Percentiles rank a stretch among this genome's conserved stretches.
These are phyloP conservation scores for Orgyia antiqua DNA, from an alignment of 2,888 invertebrate genomes.

Conservation along the genomic window DNA sequence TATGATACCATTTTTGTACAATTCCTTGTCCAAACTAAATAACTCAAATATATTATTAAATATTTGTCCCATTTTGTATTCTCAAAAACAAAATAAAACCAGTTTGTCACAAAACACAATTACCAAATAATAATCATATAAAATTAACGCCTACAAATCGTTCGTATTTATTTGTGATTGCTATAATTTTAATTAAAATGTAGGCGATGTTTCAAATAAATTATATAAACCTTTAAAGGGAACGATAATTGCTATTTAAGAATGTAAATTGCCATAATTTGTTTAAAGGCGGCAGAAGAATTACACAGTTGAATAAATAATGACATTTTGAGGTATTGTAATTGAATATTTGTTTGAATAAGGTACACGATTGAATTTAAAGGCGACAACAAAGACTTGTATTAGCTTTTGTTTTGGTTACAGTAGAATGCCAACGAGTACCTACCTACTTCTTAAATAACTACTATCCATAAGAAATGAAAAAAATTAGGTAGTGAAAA, in stretches of 20 bases:
- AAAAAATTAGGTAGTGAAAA: too few relatives aligned
- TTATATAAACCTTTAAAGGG: conserved; percentile 16
- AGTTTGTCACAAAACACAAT: too few relatives aligned
- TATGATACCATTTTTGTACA: too few relatives aligned
- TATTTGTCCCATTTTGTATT: too few relatives aligned
- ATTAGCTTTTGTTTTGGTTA: too few relatives aligned
- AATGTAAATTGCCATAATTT: conserved; percentile 28
- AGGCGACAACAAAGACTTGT: not conserved
- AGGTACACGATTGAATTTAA: conserved; percentile 1
- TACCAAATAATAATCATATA: not conserved
- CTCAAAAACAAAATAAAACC: too few relatives aligned
- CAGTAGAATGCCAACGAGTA: too few relatives aligned
- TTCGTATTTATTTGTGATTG: conserved; percentile 8
- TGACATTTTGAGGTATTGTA: conserved; percentile 9
- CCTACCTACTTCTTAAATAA: too few relatives aligned
- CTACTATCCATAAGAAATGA: too few relatives aligned
- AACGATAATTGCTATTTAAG: conserved; percentile 26
- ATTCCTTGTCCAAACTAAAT: too few relatives aligned
- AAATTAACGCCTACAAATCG: conserved; percentile 4
- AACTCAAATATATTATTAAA: too few relatives aligned
- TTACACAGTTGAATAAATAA: conserved; percentile 10
- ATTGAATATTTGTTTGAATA: conserved; percentile 7
- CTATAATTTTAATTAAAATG: conserved; percentile 24
- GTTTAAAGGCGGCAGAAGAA: conserved; percentile 12
- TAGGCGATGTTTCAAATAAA: conserved; percentile 20